phyloP scores from a whole-genome alignment of 2,113 vertebrate species.

The Hippocampus guttulatus region DNA sequence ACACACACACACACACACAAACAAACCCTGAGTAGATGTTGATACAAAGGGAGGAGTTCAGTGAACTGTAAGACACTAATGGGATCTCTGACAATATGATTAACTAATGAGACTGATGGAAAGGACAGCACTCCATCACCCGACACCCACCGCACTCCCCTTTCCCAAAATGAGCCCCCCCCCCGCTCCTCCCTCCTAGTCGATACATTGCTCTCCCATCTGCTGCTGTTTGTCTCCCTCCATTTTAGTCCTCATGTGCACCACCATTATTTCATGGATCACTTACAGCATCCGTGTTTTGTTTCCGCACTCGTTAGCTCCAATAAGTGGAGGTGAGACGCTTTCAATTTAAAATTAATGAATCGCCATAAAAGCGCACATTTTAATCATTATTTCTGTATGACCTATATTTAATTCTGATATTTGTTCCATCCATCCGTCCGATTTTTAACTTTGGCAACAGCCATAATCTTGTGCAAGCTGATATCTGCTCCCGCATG shows the following conservation, averaged over 20 bases:
- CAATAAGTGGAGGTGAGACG: conserved; percentile 3
- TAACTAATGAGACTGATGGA: conserved; percentile 49
- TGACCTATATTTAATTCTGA: background rate
- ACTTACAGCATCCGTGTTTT: conserved; percentile 2
- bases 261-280: conserved; percentile 8
- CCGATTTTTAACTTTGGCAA: background rate
- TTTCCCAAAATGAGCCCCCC: background rate
- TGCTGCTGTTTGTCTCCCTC: conserved; percentile 27
- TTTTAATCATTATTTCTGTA: background rate
- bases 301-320: conserved; percentile 1
- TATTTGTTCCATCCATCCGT: background rate
- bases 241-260: background rate
- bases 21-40: conserved; percentile 9
- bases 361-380: background rate
- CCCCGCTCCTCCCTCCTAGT: background rate
- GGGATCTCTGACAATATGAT: conserved; percentile 56
- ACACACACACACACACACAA: background rate
- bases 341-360: background rate
- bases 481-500: background rate
- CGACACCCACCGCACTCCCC: conserved; percentile 22
- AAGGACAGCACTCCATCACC: conserved; percentile 36
- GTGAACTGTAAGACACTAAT: conserved; percentile 53
- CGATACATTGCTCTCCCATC: conserved; percentile 25
- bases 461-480: background rate
- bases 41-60: conserved; percentile 51